Conservation (phyloP, 2,797 vertebrate genomes). For the Onychomys torridus region DNA sequence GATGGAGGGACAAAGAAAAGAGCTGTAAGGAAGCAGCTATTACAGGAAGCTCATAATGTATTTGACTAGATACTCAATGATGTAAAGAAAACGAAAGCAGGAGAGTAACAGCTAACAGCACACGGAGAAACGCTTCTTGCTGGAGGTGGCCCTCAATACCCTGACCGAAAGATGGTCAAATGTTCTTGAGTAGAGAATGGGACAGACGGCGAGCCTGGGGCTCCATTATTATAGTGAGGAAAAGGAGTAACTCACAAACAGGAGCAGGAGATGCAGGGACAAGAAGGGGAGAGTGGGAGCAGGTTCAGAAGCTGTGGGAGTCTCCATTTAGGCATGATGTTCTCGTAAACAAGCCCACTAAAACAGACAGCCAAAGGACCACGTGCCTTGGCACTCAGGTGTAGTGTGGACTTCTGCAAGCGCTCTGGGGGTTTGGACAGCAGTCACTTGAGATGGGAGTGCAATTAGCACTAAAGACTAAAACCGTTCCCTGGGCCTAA, state of each 20-base stretch:
- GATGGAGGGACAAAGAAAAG: neutral
- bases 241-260: neutral
- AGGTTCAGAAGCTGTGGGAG: neutral
- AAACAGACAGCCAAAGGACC: neutral
- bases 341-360: slow-evolving; percentile 6
- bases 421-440: slow-evolving; percentile 19
- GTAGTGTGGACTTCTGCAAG: neutral
- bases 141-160: neutral
- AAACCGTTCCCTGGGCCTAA: slow-evolving; percentile 14
- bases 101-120: neutral
- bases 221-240: neutral
- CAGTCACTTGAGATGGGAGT: slow-evolving; percentile 15
- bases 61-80: neutral
- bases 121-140: slow-evolving; percentile 5
- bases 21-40: neutral
- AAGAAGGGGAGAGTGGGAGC: neutral
- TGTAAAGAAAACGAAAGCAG: neutral
- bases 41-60: neutral
- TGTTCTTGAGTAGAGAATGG: neutral
- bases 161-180: neutral
- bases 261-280: neutral
- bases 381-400: neutral
- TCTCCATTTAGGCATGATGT: neutral
- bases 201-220: neutral
- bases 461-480: slow-evolving; percentile 13